Conservation (phyloP, 2,797 vertebrate species). For the Paramormyrops hopkinsi region DNA sequence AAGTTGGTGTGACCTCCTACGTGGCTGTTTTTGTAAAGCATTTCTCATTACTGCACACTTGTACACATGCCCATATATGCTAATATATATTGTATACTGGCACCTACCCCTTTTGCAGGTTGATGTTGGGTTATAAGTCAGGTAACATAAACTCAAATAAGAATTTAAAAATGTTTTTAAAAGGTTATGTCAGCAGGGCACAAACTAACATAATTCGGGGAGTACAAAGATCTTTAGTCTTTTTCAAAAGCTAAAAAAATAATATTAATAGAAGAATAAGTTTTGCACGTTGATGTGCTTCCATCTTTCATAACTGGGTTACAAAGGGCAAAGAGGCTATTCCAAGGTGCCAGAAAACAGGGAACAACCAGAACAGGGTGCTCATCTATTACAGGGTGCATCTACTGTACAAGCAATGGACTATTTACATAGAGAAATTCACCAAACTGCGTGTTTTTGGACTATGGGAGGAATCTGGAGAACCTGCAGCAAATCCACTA, state of each 20-base stretch:
- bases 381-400: neutral
- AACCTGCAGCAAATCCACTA: neutral
- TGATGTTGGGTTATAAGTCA: neutral
- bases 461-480: neutral
- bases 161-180: neutral
- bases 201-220: neutral
- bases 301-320: neutral
- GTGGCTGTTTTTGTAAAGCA: neutral
- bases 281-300: neutral
- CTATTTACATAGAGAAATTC: neutral
- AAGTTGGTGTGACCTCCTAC: neutral
- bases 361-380: neutral
- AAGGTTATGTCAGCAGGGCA: neutral
- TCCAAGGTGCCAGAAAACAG: neutral
- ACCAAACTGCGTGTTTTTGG: neutral
- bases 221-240: neutral
- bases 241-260: neutral
- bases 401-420: neutral
- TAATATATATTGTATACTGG: neutral
- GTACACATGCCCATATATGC: neutral
- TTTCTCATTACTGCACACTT: neutral
- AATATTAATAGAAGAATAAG: neutral
- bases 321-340: neutral
- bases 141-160: neutral
- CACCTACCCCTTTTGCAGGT: neutral